phyloP scores from a whole-genome alignment of 1,140 invertebrate species.

The Oncopeltus fasciatus region DNA sequence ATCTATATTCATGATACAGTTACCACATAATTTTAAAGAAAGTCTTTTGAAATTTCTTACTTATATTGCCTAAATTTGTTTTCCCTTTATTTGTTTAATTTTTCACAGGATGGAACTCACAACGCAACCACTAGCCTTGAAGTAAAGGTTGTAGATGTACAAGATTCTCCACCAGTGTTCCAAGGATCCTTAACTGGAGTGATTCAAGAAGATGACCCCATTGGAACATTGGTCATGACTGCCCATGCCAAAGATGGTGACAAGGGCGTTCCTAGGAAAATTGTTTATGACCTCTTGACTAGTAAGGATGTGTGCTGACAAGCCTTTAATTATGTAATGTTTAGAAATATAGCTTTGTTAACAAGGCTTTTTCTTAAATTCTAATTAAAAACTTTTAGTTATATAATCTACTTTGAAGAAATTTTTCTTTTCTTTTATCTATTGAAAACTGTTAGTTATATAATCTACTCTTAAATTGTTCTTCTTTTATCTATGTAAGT shows the following conservation, averaged over 20 bases:
- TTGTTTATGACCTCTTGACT: constrained; percentile 61
- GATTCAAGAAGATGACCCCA: constrained; percentile 66
- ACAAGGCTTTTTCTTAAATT: too few relatives aligned
- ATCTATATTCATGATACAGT: not conserved
- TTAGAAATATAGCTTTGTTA: too few relatives aligned
- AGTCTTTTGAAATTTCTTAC: not conserved
- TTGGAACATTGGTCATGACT: constrained; percentile 67
- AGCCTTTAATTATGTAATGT: too few relatives aligned
- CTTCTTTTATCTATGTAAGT: too few relatives aligned
- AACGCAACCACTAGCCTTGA: constrained; percentile 54
- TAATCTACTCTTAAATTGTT: too few relatives aligned
- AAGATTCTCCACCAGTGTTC: constrained; percentile 70
- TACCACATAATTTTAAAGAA: not conserved
- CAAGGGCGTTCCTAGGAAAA: constrained; percentile 55
- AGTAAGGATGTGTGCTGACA: too few relatives aligned
- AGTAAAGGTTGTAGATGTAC: constrained; percentile 64
- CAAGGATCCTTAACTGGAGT: constrained; percentile 62
- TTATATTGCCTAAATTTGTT: too few relatives aligned
- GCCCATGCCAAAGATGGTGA: constrained; percentile 71
- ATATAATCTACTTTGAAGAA: too few relatives aligned
- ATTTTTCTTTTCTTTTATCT: too few relatives aligned
- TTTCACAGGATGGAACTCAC: constrained; percentile 57
- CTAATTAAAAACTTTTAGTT: too few relatives aligned
- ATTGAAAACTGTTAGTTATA: too few relatives aligned
- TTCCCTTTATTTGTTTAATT: too few relatives aligned